Evolutionary conservation across 2,797 vertebrate species (phyloP).

Genomic region (Rhadinocentrus ornatus): DNA sequence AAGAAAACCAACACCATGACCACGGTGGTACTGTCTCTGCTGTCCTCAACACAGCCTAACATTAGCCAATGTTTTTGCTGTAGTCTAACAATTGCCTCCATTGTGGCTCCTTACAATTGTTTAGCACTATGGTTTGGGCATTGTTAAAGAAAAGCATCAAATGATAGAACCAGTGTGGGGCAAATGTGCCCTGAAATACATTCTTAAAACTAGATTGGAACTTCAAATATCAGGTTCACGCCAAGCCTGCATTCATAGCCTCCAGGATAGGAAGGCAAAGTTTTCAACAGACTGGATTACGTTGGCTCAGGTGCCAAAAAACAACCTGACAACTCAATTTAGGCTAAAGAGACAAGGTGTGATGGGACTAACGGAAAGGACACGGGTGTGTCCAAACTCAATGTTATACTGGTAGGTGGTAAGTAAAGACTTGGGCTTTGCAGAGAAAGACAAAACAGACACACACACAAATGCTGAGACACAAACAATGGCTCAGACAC

Average conservation of each 20-base stretch:
- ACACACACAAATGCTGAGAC: slow-evolving; percentile 29
- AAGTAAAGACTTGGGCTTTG: slow-evolving; percentile 48
- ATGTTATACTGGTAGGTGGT: slow-evolving; percentile 56
- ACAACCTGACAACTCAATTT: slow-evolving; percentile 72
- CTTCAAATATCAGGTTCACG: slow-evolving; percentile 47
- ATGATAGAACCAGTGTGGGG: slow-evolving; percentile 24
- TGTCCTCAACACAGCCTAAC: slow-evolving; percentile 34
- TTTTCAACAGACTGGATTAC: slow-evolving; percentile 44
- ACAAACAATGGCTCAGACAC: slow-evolving; percentile 64
- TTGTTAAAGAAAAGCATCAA: slow-evolving; percentile 12
- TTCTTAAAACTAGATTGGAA: slow-evolving; percentile 27
- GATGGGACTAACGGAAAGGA: slow-evolving; percentile 31
- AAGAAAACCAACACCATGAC: slow-evolving; percentile 9
- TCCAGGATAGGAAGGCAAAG: slow-evolving; percentile 33
- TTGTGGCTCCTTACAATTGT: slow-evolving; percentile 15
- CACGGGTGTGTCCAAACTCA: slow-evolving; percentile 58
- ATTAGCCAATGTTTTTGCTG: slow-evolving; percentile 24
- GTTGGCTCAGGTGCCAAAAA: slow-evolving; percentile 55
- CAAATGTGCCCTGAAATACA: slow-evolving; percentile 24
- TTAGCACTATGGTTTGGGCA: slow-evolving; percentile 13
- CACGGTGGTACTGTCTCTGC: slow-evolving; percentile 4
- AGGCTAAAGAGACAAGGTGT: slow-evolving; percentile 30
- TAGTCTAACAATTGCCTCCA: slow-evolving; percentile 20
- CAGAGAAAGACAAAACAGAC: slow-evolving; percentile 56
- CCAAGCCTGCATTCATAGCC: slow-evolving; percentile 35